Evolutionary conservation across 2,113 vertebrate genomes (phyloP).

Genomic region (Xenopus borealis): DNA sequence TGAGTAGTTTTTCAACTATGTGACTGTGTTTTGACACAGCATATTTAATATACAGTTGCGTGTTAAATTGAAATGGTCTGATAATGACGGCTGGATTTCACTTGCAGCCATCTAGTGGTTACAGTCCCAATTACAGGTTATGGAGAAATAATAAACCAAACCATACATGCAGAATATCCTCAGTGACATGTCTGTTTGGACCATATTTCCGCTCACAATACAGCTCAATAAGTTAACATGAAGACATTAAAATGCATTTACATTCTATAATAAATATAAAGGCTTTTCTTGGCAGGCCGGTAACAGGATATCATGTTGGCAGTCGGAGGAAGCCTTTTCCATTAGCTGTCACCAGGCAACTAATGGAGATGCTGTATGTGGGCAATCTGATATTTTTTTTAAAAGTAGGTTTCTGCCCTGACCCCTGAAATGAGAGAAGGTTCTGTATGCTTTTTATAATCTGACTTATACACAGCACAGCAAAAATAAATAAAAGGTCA

Average conservation of each 20-base stretch:
- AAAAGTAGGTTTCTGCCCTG: conserved; percentile 26
- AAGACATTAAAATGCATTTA: conserved; percentile 17
- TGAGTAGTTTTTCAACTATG: too few species aligned
- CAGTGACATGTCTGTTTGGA: neutral
- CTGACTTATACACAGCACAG: conserved; percentile 7
- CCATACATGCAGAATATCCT: too few species aligned
- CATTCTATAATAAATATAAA: conserved; percentile 26
- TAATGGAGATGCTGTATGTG: conserved; percentile 41
- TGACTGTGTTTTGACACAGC: too few species aligned
- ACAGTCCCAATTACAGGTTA: neutral
- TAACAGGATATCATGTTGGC: conserved; percentile 42
- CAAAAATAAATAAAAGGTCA: conserved; percentile 16
- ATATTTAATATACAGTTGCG: too few species aligned
- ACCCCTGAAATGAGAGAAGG: conserved; percentile 36
- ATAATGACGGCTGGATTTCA: neutral
- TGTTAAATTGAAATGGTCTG: too few species aligned
- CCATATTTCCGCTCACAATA: neutral
- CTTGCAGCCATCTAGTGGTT: conserved; percentile 10
- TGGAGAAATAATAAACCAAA: too few species aligned
- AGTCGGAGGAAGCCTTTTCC: conserved; percentile 31
- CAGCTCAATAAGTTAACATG: neutral
- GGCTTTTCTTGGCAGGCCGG: conserved; percentile 27
- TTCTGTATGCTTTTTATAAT: conserved; percentile 11
- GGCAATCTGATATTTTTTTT: conserved; percentile 37
- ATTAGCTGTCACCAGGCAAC: conserved; percentile 41